Evolutionary conservation across 2,888 invertebrate genomes (phyloP).

Genomic region (Metellina segmentata): DNA sequence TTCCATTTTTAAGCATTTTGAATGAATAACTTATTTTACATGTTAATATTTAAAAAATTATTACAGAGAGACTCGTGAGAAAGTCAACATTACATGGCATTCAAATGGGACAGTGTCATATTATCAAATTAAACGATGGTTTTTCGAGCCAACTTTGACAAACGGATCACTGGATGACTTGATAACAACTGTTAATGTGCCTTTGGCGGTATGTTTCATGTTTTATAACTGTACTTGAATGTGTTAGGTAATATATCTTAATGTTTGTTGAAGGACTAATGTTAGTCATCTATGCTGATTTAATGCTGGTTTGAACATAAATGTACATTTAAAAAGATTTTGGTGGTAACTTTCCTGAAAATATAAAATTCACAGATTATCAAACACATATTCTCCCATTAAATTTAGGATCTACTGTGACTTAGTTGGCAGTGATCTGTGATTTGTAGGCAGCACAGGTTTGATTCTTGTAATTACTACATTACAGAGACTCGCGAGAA

Average conservation of each 20-base stretch:
- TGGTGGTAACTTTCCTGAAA: too few species aligned
- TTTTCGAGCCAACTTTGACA: slow-evolving; percentile 75
- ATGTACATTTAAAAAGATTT: too few species aligned
- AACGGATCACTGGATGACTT: slow-evolving; percentile 77
- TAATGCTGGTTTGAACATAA: neutral
- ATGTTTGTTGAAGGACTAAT: neutral
- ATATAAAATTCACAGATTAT: too few species aligned
- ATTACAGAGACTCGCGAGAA: too few species aligned
- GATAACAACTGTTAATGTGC: slow-evolving; percentile 77
- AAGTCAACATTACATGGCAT: slow-evolving; percentile 77
- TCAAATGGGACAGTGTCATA: slow-evolving; percentile 77
- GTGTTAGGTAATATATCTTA: neutral
- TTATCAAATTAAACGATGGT: slow-evolving; percentile 76
- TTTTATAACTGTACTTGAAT: too few species aligned
- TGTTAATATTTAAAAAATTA: neutral
- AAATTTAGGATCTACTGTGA: too few species aligned
- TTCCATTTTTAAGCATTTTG: neutral
- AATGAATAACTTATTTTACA: neutral
- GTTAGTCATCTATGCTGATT: slow-evolving; percentile 2
- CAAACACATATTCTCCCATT: too few species aligned
- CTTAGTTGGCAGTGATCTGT: too few species aligned
- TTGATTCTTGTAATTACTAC: too few species aligned
- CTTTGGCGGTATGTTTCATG: slow-evolving; percentile 83
- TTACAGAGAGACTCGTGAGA: slow-evolving; percentile 76
- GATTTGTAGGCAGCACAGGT: too few species aligned